Evolutionary conservation across 2,888 invertebrate genomes (phyloP), one percentile per base, ranked within the genome.

Genomic region (Brachyptera putata): DNA sequence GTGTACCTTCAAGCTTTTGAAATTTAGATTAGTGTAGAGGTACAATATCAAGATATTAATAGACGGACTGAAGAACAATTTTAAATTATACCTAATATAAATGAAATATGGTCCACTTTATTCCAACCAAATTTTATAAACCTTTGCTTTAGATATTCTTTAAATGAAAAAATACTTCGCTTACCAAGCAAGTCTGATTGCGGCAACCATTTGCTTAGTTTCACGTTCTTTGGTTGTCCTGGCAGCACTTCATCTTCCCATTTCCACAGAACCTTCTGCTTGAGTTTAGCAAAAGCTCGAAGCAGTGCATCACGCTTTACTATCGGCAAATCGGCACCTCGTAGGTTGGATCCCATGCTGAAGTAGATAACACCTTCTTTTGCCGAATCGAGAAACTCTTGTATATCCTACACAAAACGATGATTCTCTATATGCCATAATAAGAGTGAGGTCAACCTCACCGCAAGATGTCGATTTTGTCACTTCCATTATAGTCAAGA

Each of bases 251-350:
- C 69, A 4, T 62, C 62, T 56, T 67, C 67, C 66, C 66, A 68
- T 61, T 68, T 70, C 69, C 69, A 70, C 9, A 71, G 43, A 1
- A 70, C 68, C 21, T 64, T 61, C 60, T 70, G 69, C 43, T 67
- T 67, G 58, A 71, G 57, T 46, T 65, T 61, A 1, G 65, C 63
- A 59, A 71, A 70, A 16, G 65, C 69, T 21, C 41, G 46, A 5
- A 68, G 16, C n/a, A 70, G 61, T 5, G 61, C 57, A 39, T 64
- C 58, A 9, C 64, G 53, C 22, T 55, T 61, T 57, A 67, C 62
- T 22, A 61, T 61, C 11, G 67, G 62, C 65, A 69, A 61, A 1
- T 48, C 22, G 4, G 55, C 53, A 5, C 63, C 63, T 37, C 66
- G 58, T 5, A 68, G 55, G 3, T 66, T 64, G 0, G 69, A 68